Evolutionary conservation across 2,888 invertebrate species (phyloP).

Genomic region (Drosophila crucigera): DNA sequence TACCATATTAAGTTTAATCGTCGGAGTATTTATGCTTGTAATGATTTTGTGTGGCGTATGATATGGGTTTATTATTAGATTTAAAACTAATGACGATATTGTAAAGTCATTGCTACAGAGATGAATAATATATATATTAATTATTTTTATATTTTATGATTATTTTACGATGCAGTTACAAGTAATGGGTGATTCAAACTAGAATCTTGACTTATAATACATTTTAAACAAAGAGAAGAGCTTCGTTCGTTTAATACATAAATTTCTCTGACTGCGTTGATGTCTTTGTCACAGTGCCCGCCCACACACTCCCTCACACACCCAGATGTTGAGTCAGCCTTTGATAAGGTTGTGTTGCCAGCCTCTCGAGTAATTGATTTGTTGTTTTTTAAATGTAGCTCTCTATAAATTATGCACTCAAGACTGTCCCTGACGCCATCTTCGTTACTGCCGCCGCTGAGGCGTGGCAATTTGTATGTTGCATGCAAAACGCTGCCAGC

Average conservation of each 20-base stretch:
- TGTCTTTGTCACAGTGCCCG: conserved; percentile 3
- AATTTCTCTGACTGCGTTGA: not conserved
- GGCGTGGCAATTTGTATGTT: conserved; percentile 40
- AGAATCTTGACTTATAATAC: not conserved
- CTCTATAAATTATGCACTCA: conserved; percentile 60
- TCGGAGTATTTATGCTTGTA: not conserved
- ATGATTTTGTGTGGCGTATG: not conserved
- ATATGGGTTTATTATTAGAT: not conserved
- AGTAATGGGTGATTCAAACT: not conserved
- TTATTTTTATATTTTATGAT: not conserved
- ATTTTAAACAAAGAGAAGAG: not conserved
- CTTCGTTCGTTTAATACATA: not conserved
- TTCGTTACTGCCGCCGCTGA: conserved; percentile 1
- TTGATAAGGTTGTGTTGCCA: conserved; percentile 19
- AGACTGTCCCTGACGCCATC: not conserved
- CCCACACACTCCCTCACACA: conserved; percentile 1
- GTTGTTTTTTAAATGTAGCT: conserved; percentile 44
- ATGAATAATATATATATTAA: not conserved
- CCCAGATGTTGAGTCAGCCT: conserved; percentile 10
- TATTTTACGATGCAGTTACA: not conserved
- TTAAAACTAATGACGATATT: too few relatives aligned
- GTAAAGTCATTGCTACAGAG: not conserved
- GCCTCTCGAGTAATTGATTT: conserved; percentile 48
- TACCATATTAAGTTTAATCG: conserved; percentile 1
- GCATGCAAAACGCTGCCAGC: conserved; percentile 62